These are phyloP conservation scores for Rhyacophila brunnea DNA, from an alignment of 1,140 invertebrate species.

Conservation along the genomic window DNA sequence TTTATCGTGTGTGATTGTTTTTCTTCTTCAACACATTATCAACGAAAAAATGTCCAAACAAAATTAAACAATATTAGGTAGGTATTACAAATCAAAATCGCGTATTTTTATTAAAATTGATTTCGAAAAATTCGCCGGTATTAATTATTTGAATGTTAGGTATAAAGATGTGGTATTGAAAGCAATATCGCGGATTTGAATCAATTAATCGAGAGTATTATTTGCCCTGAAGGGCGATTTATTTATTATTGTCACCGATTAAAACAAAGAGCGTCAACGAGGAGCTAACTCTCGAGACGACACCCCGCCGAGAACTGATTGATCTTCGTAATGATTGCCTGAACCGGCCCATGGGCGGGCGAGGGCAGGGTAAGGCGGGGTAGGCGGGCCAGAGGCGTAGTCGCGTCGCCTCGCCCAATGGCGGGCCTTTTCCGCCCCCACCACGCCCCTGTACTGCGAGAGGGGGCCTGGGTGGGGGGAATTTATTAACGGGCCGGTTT, in stretches of 20 bases:
- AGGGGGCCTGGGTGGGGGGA: not conserved
- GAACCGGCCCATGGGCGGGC: constrained; percentile 5
- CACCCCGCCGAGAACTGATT: constrained; percentile 18
- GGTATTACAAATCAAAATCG: too few relatives aligned
- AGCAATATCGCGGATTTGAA: too few relatives aligned
- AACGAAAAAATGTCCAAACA: too few relatives aligned
- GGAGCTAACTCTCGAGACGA: constrained; percentile 10
- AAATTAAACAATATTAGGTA: too few relatives aligned
- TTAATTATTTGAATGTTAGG: too few relatives aligned
- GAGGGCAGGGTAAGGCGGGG: constrained; percentile 14
- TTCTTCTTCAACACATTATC: too few relatives aligned
- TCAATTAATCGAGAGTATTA: too few relatives aligned
- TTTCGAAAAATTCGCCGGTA: too few relatives aligned
- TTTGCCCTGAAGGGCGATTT: not conserved
- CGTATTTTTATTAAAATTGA: too few relatives aligned
- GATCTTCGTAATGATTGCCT: constrained; percentile 2
- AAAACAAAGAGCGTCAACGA: not conserved
- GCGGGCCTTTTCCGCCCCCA: constrained; percentile 12
- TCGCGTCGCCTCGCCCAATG: constrained; percentile 19
- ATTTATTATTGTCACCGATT: not conserved
- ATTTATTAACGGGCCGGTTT: too few relatives aligned
- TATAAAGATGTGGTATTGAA: too few relatives aligned
- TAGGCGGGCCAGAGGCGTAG: constrained; percentile 4
- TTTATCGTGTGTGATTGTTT: too few relatives aligned
- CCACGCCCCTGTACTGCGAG: not conserved